Evolutionary conservation across 2,888 invertebrate genomes (phyloP).

Genomic region (Amorpha juglandis): DNA sequence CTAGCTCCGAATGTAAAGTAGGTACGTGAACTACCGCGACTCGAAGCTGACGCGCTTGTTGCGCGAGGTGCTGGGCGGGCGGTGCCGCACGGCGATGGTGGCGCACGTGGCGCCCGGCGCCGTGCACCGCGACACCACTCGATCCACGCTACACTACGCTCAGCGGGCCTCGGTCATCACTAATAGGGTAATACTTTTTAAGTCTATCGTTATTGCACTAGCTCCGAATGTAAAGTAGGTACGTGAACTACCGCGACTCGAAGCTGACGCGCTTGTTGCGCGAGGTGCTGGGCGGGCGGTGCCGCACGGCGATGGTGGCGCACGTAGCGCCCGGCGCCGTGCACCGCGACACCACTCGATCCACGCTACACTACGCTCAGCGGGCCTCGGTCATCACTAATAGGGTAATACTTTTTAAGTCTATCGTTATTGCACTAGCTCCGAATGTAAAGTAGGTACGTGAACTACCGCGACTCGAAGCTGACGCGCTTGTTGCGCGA

Average conservation of each 20-base stretch:
- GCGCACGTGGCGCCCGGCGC: slow-evolving; percentile 96
- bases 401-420: slow-evolving; percentile 87
- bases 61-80: slow-evolving; percentile 94
- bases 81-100: slow-evolving; percentile 98
- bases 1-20: slow-evolving; percentile 36
- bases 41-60: slow-evolving; percentile 96
- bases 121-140: slow-evolving; percentile 93
- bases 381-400: slow-evolving; percentile 97
- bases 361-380: slow-evolving; percentile 97
- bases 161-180: slow-evolving; percentile 97
- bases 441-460: too few species aligned
- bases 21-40: slow-evolving; percentile 97
- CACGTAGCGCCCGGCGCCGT: slow-evolving; percentile 93
- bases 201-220: too few species aligned
- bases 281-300: slow-evolving; percentile 95
- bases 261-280: slow-evolving; percentile 95
- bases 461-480: slow-evolving; percentile 98
- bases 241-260: slow-evolving; percentile 98
- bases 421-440: too few species aligned
- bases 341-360: slow-evolving; percentile 95
- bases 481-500: slow-evolving; percentile 94
- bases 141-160: slow-evolving; percentile 97
- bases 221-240: too few species aligned
- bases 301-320: slow-evolving; percentile 98
- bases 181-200: slow-evolving; percentile 89